Conservation (phyloP, 2,888 invertebrate species). For the Priapulus caudatus region DNA sequence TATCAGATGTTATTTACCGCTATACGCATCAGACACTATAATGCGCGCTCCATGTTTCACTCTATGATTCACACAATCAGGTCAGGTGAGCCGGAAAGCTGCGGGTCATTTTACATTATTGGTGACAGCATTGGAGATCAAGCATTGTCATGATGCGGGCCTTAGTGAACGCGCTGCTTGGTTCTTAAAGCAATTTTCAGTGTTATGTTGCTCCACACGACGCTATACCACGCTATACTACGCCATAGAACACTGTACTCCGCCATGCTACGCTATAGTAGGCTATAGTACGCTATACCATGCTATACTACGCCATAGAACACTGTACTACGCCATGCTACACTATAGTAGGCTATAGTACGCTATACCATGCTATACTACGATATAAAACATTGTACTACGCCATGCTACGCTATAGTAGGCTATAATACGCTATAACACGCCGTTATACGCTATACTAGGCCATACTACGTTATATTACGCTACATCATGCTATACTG, state of each 20-base stretch:
- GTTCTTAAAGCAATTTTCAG: too few relatives aligned
- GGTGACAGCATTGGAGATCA: too few relatives aligned
- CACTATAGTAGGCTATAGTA: neutral
- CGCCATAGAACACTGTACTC: neutral
- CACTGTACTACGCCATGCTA: slow-evolving; percentile 3
- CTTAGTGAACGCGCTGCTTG: too few relatives aligned
- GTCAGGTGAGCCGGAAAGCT: too few relatives aligned
- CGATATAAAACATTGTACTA: neutral
- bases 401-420: neutral
- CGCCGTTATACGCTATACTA: neutral
- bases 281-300: neutral
- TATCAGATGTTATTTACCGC: too few relatives aligned
- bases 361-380: slow-evolving; percentile 3
- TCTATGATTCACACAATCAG: too few relatives aligned
- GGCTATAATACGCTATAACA: neutral
- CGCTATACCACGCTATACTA: slow-evolving; percentile 3
- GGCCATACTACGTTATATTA: neutral
- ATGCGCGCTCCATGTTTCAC: too few relatives aligned
- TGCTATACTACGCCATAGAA: slow-evolving; percentile 1
- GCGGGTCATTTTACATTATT: too few relatives aligned
- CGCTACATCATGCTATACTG: slow-evolving; percentile 3
- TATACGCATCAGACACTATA: too few relatives aligned
- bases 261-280: neutral
- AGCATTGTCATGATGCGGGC: too few relatives aligned
- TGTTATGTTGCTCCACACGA: neutral